phyloP scores from a whole-genome alignment of 2,113 vertebrate species.

The Pandion haliaetus region DNA sequence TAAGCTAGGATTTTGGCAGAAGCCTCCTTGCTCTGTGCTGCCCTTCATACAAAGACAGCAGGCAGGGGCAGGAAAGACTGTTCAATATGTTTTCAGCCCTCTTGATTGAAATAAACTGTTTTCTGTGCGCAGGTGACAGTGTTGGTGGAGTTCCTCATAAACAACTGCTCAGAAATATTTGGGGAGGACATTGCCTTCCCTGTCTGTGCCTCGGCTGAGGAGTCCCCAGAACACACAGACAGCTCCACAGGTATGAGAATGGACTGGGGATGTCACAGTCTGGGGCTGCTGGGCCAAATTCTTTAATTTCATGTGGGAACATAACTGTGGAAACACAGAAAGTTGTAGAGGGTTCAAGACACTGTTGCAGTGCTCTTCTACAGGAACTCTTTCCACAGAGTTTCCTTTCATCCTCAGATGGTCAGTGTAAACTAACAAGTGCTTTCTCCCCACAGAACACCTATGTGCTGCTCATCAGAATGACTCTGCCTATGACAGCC shows the following conservation, averaged over 20 bases:
- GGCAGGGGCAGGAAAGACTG: neutral
- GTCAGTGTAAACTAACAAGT: neutral
- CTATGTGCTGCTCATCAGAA: constrained; percentile 77
- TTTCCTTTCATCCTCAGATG: neutral
- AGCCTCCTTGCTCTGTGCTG: neutral
- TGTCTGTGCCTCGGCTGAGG: constrained; percentile 71
- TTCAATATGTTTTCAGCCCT: neutral
- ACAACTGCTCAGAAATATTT: constrained; percentile 85
- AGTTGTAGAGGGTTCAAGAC: neutral
- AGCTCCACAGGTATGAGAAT: constrained; percentile 72
- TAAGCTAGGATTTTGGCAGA: neutral
- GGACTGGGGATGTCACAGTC: neutral
- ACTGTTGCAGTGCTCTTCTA: neutral
- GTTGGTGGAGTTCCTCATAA: constrained; percentile 89
- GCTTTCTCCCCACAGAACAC: constrained; percentile 73
- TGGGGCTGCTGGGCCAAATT: neutral
- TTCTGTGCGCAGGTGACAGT: constrained; percentile 78
- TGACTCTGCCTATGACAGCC: constrained; percentile 94
- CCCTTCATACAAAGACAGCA: neutral
- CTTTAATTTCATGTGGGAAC: neutral
- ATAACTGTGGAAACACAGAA: neutral
- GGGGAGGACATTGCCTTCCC: constrained; percentile 77
- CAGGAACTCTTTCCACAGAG: neutral
- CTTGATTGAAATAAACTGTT: neutral
- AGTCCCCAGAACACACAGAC: constrained; percentile 69